Conservation (phyloP, 2,797 vertebrate species). For the Rhadinocentrus ornatus region DNA sequence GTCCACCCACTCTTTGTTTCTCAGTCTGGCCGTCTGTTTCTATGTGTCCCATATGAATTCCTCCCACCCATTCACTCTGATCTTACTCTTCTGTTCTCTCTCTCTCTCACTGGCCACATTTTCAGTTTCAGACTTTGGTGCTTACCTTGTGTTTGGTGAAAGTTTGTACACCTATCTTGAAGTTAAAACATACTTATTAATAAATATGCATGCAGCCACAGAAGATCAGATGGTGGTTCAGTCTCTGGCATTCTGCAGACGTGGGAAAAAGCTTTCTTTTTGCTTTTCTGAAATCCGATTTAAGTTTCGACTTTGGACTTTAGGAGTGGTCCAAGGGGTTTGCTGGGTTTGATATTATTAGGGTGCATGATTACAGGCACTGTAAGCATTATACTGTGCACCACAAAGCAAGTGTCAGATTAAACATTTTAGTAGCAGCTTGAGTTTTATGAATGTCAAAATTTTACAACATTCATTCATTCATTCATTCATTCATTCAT, state of each 20-base stretch:
- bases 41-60: constrained; percentile 53
- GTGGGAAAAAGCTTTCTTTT: background rate
- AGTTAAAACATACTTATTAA: too few species aligned
- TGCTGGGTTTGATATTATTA: background rate
- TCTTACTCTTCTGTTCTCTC: constrained; percentile 44
- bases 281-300: background rate
- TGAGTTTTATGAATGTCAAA: constrained; percentile 15
- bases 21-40: constrained; percentile 63
- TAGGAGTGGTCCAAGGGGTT: background rate
- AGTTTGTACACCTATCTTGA: too few species aligned
- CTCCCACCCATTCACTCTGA: constrained; percentile 64
- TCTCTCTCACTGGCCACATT: constrained; percentile 32
- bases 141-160: too few species aligned
- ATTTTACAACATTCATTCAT: too few species aligned
- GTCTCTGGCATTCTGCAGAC: background rate
- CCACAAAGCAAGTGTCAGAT: constrained; percentile 1
- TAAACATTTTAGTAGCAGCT: constrained; percentile 9
- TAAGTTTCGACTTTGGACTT: background rate
- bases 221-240: background rate
- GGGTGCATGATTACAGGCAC: background rate
- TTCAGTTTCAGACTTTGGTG: constrained; percentile 3
- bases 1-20: constrained; percentile 73
- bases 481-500: too few species aligned
- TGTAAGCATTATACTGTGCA: background rate
- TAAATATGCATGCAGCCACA: too few species aligned